phyloP scores from a whole-genome alignment of 2,797 vertebrate genomes.

The Apogon hyalosoma region DNA sequence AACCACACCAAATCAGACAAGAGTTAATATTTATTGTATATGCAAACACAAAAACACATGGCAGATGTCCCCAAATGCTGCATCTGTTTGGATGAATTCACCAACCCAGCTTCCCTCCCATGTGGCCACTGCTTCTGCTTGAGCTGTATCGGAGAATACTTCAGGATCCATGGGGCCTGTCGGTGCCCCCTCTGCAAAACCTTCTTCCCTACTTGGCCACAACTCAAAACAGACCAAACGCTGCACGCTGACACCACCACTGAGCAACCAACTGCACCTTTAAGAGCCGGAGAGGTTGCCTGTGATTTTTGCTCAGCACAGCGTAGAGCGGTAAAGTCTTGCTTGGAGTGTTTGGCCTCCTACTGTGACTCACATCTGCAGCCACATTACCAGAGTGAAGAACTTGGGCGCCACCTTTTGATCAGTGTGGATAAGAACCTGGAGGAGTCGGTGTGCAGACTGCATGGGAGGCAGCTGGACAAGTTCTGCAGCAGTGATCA shows the following conservation, averaged over 20 bases:
- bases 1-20: not conserved
- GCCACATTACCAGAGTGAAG: conserved; percentile 58
- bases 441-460: conserved; percentile 62
- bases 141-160: conserved; percentile 68
- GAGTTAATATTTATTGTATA: not conserved
- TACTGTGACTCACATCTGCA: conserved; percentile 66
- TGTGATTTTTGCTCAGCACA: conserved; percentile 69
- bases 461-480: conserved; percentile 62
- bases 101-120: conserved; percentile 43
- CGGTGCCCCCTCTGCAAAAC: conserved; percentile 71
- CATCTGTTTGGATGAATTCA: conserved; percentile 70
- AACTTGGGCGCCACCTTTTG: conserved; percentile 65
- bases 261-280: not conserved
- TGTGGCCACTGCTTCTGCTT: conserved; percentile 75
- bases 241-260: too few relatives aligned
- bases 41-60: not conserved
- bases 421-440: conserved; percentile 59
- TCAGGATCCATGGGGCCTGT: conserved; percentile 49
- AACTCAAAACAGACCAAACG: conserved; percentile 31
- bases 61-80: conserved; percentile 44
- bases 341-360: conserved; percentile 73
- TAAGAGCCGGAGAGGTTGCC: conserved; percentile 66
- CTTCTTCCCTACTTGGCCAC: conserved; percentile 54
- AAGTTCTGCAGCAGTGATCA: conserved; percentile 62
- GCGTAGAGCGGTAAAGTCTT: conserved; percentile 71